Percentiles rank a stretch among this genome's conserved stretches.
Conservation (phyloP, 2,113 vertebrate species). For the Falcunculus frontatus region DNA sequence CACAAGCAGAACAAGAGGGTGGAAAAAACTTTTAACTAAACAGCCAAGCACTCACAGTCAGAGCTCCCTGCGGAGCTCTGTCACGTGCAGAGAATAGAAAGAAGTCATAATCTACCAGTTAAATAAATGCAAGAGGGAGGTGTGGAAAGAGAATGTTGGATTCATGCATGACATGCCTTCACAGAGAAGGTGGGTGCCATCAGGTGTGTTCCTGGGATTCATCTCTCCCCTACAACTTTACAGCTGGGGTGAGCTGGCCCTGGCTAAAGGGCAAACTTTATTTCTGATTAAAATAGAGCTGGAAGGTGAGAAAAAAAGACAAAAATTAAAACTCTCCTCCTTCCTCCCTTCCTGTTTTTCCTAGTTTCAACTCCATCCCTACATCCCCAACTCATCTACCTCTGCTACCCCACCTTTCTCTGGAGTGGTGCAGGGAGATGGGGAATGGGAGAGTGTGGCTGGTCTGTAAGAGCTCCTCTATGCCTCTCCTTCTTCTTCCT, state of each 20-base stretch:
- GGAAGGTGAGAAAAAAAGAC: neutral
- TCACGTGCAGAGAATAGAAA: neutral
- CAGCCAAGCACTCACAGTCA: neutral
- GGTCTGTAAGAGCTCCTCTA: neutral
- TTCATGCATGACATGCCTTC: neutral
- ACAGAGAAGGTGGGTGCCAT: neutral
- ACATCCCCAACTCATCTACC: neutral
- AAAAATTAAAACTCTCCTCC: fast-evolving
- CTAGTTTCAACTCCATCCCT: neutral
- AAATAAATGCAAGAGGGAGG: neutral
- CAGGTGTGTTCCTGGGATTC: neutral
- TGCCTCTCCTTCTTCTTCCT: neutral
- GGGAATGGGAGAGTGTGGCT: neutral
- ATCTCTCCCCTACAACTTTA: neutral
- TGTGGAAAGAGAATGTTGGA: neutral
- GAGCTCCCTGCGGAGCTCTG: neutral
- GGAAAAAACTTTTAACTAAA: neutral
- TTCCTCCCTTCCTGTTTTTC: fast-evolving
- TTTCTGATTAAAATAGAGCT: neutral
- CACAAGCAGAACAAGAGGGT: neutral
- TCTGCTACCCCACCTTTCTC: neutral
- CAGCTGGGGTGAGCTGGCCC: neutral
- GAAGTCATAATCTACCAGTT: neutral
- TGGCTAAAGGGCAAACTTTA: neutral
- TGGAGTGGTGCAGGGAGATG: neutral